phyloP scores from a whole-genome alignment of 1,140 invertebrate genomes.

The Euwallacea similis region DNA sequence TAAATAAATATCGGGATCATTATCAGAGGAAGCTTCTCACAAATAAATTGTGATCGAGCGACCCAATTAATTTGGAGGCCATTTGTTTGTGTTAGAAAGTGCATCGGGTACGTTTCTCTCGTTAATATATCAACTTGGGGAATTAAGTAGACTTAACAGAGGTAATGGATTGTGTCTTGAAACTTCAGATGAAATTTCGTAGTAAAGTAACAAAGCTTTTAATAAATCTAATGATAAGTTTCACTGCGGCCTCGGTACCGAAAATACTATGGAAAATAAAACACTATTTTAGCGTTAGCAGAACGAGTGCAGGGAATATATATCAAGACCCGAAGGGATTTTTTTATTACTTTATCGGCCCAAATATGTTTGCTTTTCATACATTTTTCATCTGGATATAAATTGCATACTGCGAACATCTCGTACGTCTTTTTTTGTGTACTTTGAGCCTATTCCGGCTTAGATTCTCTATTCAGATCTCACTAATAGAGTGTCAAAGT shows the following conservation, averaged over 20 bases:
- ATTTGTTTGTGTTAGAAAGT: constrained; percentile 15
- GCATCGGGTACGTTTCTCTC: constrained; percentile 12
- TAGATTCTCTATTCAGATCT: background rate
- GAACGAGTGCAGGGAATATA: constrained; percentile 27
- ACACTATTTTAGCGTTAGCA: constrained; percentile 23
- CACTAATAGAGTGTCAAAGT: background rate
- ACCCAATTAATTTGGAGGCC: constrained; percentile 15
- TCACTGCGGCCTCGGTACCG: background rate
- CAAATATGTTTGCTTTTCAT: constrained; percentile 41
- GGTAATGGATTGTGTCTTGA: background rate
- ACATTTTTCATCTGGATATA: constrained; percentile 39
- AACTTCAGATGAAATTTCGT: background rate
- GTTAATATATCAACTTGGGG: background rate
- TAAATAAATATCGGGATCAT: constrained; percentile 16
- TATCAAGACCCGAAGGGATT: constrained; percentile 30
- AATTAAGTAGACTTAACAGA: background rate
- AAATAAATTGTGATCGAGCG: constrained; percentile 18
- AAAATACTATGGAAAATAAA: constrained; percentile 22
- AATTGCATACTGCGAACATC: constrained; percentile 27
- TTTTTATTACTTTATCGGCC: constrained; percentile 42
- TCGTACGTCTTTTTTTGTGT: background rate
- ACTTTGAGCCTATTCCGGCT: background rate
- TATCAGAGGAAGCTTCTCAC: constrained; percentile 12
- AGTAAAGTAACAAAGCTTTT: background rate
- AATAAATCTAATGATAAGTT: constrained; percentile 6